Evolutionary conservation across 1,140 invertebrate genomes (phyloP).

Genomic region (Drosophila kanapiae): DNA sequence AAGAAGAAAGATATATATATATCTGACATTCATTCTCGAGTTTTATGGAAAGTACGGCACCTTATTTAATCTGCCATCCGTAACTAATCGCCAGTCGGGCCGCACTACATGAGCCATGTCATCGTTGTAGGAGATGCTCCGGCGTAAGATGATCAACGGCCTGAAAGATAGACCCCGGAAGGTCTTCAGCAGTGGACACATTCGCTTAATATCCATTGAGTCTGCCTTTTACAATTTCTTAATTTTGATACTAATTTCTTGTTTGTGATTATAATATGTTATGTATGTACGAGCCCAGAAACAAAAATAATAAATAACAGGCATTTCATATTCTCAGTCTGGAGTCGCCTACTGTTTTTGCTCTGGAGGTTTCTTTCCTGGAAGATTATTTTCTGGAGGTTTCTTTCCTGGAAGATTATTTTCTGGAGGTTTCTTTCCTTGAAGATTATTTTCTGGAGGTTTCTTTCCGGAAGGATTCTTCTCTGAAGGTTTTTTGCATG

Average conservation of each 20-base stretch:
- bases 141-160: background rate
- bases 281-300: too few relatives aligned
- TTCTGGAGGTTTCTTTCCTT: background rate
- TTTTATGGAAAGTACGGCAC: background rate
- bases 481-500: too few relatives aligned
- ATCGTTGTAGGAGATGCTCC: slow-evolving; percentile 7
- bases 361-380: background rate
- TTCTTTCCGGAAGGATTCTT: background rate
- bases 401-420: background rate
- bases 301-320: background rate
- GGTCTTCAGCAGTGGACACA: background rate
- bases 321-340: background rate
- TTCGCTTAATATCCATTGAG: background rate
- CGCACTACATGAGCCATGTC: background rate
- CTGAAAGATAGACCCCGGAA: too few relatives aligned
- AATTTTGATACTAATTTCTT: background rate
- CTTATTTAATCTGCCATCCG: slow-evolving; percentile 18
- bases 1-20: too few relatives aligned
- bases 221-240: background rate
- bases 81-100: slow-evolving; percentile 10
- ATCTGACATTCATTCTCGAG: background rate
- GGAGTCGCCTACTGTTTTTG: slow-evolving; percentile 22
- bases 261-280: background rate
- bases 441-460: background rate
- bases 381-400: background rate